A percentile compares a stretch with the other conserved stretches of the same genome.
These are phyloP conservation scores for Hoplostethus atlanticus DNA, from an alignment of 2,797 vertebrate species.

Conservation along the genomic window DNA sequence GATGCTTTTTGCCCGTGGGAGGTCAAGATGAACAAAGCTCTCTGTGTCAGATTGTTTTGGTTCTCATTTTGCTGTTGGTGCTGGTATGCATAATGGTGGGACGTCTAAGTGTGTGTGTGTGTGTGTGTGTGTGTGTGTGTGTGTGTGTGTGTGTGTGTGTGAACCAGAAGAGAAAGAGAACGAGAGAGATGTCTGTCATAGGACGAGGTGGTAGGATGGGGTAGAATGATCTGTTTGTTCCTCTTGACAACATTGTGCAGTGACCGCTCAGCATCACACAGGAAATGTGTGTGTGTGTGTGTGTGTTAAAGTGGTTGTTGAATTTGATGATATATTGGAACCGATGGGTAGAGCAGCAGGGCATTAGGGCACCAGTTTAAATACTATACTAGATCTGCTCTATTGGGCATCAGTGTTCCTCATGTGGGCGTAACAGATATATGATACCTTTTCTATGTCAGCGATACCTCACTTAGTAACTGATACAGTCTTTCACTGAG, in stretches of 20 bases:
- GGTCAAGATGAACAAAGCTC: conserved; percentile 36
- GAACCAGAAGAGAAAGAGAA: not conserved
- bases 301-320: not conserved
- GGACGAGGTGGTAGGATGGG: not conserved
- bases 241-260: not conserved
- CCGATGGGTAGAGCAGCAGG: not conserved
- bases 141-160: not conserved
- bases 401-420: not conserved
- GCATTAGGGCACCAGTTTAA: not conserved
- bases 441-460: not conserved
- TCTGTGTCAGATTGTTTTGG: conserved; percentile 24
- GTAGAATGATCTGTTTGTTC: conserved; percentile 7
- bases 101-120: conserved; percentile 1
- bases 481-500: not conserved
- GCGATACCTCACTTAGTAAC: not conserved
- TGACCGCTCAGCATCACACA: not conserved
- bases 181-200: conserved; percentile 10
- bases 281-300: not conserved
- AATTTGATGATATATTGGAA: not conserved
- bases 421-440: not conserved
- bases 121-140: not conserved
- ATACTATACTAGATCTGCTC: not conserved
- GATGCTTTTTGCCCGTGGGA: not conserved
- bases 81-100: conserved; percentile 11
- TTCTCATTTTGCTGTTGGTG: conserved; percentile 19